Evolutionary conservation across 2,797 vertebrate genomes (phyloP).

Genomic region (Sebastes diaconus): DNA sequence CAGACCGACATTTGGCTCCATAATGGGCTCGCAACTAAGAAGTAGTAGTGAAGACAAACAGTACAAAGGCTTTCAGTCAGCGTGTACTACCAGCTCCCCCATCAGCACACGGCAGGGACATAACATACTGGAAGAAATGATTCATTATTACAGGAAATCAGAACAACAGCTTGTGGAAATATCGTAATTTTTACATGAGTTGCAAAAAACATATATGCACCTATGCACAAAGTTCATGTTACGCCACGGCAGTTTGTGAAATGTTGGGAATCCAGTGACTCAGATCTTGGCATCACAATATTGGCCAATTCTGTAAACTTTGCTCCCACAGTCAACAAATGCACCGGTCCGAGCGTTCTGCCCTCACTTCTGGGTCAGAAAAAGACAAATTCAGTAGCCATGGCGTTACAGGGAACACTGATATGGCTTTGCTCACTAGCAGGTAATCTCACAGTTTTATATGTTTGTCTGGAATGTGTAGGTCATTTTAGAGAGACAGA

Average conservation of each 20-base stretch:
- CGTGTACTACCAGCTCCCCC: constrained; percentile 52
- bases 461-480: no score
- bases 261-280: background rate
- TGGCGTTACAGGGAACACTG: background rate
- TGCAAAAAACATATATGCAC: background rate
- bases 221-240: constrained; percentile 2
- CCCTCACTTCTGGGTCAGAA: background rate
- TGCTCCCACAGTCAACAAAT: constrained; percentile 33
- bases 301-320: constrained; percentile 50
- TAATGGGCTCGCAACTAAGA: background rate
- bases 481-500: background rate
- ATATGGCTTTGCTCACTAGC: constrained; percentile 48
- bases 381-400: background rate
- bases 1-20: constrained; percentile 3
- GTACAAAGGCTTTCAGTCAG: background rate
- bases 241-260: background rate
- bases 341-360: background rate
- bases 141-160: background rate
- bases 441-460: constrained; percentile 46
- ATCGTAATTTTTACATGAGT: background rate
- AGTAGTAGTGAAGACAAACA: background rate
- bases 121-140: fast-evolving
- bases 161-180: background rate
- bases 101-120: constrained; percentile 26
- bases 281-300: background rate